Evolutionary conservation across 2,888 invertebrate genomes (phyloP).

Genomic region (Leptothorax acervorum): DNA sequence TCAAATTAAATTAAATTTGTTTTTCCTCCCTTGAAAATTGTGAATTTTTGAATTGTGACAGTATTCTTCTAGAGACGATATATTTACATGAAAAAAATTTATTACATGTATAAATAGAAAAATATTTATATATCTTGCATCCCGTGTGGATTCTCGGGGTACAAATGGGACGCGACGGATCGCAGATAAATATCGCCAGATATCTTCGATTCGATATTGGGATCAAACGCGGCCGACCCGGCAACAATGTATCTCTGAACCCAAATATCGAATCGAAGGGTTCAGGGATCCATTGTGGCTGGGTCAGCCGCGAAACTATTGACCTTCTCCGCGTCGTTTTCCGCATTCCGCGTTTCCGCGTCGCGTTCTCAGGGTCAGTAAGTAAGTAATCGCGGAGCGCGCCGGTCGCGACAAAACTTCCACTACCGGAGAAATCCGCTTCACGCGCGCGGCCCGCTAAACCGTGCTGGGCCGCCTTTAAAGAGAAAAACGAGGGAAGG

Average conservation of each 20-base stretch:
- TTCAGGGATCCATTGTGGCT: slow-evolving; percentile 39
- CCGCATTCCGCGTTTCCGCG: slow-evolving; percentile 45
- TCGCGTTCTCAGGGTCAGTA: slow-evolving; percentile 30
- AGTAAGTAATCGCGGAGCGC: slow-evolving; percentile 8
- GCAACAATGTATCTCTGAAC: too few relatives aligned
- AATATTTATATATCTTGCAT: neutral
- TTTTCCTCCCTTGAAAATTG: too few relatives aligned
- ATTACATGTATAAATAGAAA: neutral
- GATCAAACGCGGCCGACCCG: too few relatives aligned
- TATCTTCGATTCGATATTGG: slow-evolving; percentile 61
- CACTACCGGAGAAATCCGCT: neutral
- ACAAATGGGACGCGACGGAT: slow-evolving; percentile 35
- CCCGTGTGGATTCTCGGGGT: slow-evolving; percentile 30
- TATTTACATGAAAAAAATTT: too few relatives aligned
- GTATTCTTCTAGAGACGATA: too few relatives aligned
- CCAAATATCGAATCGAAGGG: neutral
- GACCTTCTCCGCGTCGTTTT: slow-evolving; percentile 52
- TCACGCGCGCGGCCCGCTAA: neutral
- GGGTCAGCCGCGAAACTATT: slow-evolving; percentile 52
- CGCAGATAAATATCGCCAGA: slow-evolving; percentile 49
- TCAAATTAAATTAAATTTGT: too few relatives aligned
- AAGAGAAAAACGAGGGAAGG: neutral
- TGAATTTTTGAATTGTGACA: too few relatives aligned
- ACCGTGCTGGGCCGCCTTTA: neutral
- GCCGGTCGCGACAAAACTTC: slow-evolving; percentile 35